A percentile compares a stretch with the other conserved stretches of the same genome.
Conservation (phyloP, 2,888 invertebrate species). For the Encarsia formosa region DNA sequence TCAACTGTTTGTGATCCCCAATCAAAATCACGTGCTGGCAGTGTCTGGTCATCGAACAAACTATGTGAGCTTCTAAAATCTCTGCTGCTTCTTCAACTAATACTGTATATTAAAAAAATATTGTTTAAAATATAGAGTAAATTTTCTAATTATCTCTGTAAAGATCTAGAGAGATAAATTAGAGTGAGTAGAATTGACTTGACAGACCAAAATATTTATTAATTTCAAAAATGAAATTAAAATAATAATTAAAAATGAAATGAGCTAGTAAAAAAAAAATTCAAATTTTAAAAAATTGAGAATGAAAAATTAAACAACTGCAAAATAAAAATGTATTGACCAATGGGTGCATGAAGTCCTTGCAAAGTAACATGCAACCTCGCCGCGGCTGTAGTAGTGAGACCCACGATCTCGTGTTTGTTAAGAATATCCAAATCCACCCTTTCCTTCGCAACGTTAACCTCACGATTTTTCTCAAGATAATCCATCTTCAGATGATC, state of each 20-base stretch:
- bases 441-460: not conserved
- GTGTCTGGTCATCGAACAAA: not conserved
- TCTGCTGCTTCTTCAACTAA: slow-evolving; percentile 9
- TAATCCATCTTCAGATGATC: not conserved
- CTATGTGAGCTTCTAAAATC: slow-evolving; percentile 5
- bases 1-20: slow-evolving; percentile 7
- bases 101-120: not conserved
- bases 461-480: too few relatives aligned
- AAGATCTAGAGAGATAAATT: too few relatives aligned
- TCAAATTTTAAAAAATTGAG: not conserved
- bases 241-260: not conserved
- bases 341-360: not conserved
- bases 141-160: too few relatives aligned
- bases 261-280: not conserved
- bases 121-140: too few relatives aligned
- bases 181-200: too few relatives aligned
- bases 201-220: too few relatives aligned
- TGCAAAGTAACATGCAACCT: not conserved
- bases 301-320: not conserved
- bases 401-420: not conserved
- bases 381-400: slow-evolving; percentile 4
- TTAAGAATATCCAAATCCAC: not conserved
- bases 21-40: slow-evolving; percentile 4
- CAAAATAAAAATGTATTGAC: too few relatives aligned
- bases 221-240: too few relatives aligned